A percentile compares a stretch with the other conserved stretches of the same genome.
Evolutionary conservation across 1,140 invertebrate genomes (phyloP).

Genomic region (Phymorhynchus buccinoides): DNA sequence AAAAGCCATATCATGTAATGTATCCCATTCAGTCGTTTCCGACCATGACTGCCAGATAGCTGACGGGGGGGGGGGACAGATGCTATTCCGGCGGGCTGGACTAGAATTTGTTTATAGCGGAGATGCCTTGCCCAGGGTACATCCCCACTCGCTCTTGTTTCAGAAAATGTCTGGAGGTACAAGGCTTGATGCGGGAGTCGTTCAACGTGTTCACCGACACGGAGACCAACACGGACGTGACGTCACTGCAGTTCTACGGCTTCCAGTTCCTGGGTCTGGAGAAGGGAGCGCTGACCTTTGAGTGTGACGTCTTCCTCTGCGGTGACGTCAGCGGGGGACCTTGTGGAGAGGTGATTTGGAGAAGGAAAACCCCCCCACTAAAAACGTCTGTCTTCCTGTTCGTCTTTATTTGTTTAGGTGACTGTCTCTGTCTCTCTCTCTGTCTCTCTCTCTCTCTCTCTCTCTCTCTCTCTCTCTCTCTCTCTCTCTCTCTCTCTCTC

Average conservation of each 20-base stretch:
- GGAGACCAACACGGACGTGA: conserved; percentile 24
- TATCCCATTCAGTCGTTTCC: too few relatives aligned
- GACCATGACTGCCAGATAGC: background rate
- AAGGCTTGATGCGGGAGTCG: background rate
- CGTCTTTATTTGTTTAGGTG: background rate
- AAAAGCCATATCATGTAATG: background rate
- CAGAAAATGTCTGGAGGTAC: conserved; percentile 26
- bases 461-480: too few relatives aligned
- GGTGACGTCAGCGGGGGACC: conserved; percentile 27
- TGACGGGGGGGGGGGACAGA: background rate
- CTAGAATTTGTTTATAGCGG: too few relatives aligned
- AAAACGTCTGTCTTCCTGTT: background rate
- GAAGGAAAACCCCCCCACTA: too few relatives aligned
- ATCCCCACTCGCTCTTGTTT: background rate
- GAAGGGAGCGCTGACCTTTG: conserved; percentile 26
- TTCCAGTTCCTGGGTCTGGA: conserved; percentile 28
- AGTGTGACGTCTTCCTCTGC: conserved; percentile 28
- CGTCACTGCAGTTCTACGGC: conserved; percentile 30
- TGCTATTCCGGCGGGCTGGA: too few relatives aligned
- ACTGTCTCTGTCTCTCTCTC: background rate
- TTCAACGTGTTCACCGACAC: conserved; percentile 28
- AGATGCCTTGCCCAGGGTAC: too few relatives aligned
- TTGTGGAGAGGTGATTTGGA: conserved; percentile 4
- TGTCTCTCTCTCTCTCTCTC: background rate
- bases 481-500: too few relatives aligned